Evolutionary conservation across 1,140 invertebrate genomes (phyloP).

Genomic region (Nephotettix cincticeps): DNA sequence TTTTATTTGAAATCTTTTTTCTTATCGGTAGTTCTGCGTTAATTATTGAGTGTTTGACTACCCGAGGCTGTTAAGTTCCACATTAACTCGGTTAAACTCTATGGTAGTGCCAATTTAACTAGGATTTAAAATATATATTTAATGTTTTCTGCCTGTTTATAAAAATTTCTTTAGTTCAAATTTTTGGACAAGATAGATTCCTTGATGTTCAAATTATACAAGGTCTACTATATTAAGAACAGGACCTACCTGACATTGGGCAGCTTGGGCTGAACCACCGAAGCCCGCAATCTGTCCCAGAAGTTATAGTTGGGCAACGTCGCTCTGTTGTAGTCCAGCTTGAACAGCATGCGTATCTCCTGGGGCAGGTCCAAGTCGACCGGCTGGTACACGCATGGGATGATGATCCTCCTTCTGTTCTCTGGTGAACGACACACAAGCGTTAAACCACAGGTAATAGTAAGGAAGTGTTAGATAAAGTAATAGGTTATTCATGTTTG

Average conservation of each 20-base stretch:
- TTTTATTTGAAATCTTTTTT: too few relatives aligned
- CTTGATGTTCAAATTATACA: too few relatives aligned
- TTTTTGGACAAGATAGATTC: too few relatives aligned
- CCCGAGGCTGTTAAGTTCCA: too few relatives aligned
- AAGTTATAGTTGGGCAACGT: background rate
- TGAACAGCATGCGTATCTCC: slow-evolving; percentile 55
- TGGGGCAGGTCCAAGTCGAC: slow-evolving; percentile 54
- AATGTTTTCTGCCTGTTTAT: too few relatives aligned
- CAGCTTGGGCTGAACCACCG: background rate
- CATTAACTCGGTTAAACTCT: too few relatives aligned
- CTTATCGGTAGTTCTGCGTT: too few relatives aligned
- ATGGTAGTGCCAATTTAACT: too few relatives aligned
- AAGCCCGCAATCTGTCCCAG: background rate
- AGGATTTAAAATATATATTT: too few relatives aligned
- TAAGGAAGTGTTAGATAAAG: background rate
- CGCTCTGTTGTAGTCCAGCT: slow-evolving; percentile 55
- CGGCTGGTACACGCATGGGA: slow-evolving; percentile 62
- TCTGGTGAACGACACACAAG: slow-evolving; percentile 48
- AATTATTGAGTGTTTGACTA: too few relatives aligned
- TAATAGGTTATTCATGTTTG: background rate
- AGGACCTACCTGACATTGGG: background rate
- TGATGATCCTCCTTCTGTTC: slow-evolving; percentile 58
- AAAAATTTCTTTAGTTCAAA: too few relatives aligned
- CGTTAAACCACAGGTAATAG: background rate
- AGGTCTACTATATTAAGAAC: too few relatives aligned